These are phyloP conservation scores for Pangasianodon gigas DNA, from an alignment of 2,113 vertebrate species.

Conservation along the genomic window DNA sequence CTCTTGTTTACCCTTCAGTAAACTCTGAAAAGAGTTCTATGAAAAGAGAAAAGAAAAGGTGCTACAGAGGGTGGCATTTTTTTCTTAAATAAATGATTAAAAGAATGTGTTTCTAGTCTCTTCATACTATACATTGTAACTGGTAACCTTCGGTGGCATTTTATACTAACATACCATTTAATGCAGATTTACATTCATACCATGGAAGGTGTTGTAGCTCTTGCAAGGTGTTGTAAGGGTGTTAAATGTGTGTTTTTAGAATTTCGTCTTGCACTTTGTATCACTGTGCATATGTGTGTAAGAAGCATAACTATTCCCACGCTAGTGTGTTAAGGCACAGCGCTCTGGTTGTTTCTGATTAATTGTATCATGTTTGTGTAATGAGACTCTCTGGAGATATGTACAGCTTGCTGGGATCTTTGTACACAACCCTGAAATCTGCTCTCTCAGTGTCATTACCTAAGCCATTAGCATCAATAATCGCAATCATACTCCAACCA, in stretches of 20 bases:
- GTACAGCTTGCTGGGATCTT: slow-evolving; percentile 62
- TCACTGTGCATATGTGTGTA: not conserved
- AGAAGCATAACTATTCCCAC: slow-evolving; percentile 11
- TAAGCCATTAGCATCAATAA: slow-evolving; percentile 57
- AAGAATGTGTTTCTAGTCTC: not conserved
- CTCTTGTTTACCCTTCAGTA: not conserved
- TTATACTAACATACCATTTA: not conserved
- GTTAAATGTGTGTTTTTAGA: not conserved
- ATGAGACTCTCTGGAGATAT: slow-evolving; percentile 66
- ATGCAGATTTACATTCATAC: not conserved
- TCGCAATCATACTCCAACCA: slow-evolving; percentile 57
- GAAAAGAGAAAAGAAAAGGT: not conserved
- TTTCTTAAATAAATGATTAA: slow-evolving; percentile 9
- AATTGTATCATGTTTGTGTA: slow-evolving; percentile 55
- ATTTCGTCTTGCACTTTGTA: not conserved
- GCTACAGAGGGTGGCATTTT: not conserved
- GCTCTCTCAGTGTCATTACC: slow-evolving; percentile 67
- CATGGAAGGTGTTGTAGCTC: not conserved
- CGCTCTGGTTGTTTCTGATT: slow-evolving; percentile 40
- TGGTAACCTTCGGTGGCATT: not conserved
- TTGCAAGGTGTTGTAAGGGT: not conserved
- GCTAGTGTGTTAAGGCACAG: slow-evolving; percentile 8
- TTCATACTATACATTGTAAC: not conserved
- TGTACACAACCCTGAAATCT: slow-evolving; percentile 58
- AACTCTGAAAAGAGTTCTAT: not conserved